phyloP scores from a whole-genome alignment of 2,888 invertebrate genomes.

The Drosophila pseudotakahashii region DNA sequence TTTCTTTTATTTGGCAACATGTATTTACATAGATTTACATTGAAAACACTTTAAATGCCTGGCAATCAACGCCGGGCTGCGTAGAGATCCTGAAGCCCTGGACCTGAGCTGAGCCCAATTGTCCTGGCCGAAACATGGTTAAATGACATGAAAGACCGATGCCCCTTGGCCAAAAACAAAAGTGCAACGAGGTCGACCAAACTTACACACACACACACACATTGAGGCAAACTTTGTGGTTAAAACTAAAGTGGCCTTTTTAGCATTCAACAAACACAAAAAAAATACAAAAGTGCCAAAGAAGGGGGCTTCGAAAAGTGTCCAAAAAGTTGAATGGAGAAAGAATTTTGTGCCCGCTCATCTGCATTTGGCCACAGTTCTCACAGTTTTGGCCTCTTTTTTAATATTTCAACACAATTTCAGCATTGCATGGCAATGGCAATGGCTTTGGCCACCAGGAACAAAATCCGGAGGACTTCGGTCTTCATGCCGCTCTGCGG shows the following conservation, averaged over 20 bases:
- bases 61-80: constrained; percentile 55
- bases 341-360: constrained; percentile 57
- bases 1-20: constrained; percentile 41
- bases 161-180: constrained; percentile 56
- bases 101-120: constrained; percentile 28
- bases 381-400: constrained; percentile 52
- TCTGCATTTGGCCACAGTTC: constrained; percentile 53
- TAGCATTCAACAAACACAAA: constrained; percentile 64
- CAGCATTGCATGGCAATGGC: constrained; percentile 49
- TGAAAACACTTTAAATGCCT: constrained; percentile 50
- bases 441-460: constrained; percentile 7
- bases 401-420: constrained; percentile 76
- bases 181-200: constrained; percentile 70
- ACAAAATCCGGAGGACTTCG: constrained; percentile 27
- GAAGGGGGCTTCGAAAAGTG: constrained; percentile 55
- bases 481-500: constrained; percentile 60
- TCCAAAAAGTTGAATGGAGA: constrained; percentile 67
- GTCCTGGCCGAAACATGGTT: constrained; percentile 52
- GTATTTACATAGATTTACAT: constrained; percentile 52
- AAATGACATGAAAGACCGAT: constrained; percentile 77
- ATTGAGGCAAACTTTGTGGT: constrained; percentile 71
- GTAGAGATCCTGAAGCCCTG: constrained; percentile 13
- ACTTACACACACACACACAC: constrained; percentile 19
- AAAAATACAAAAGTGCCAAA: constrained; percentile 10
- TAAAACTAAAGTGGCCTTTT: constrained; percentile 77